Base-by-base conservation (phyloP, 1,140 invertebrate genomes). In the Palaemon carinicauda region DNA sequence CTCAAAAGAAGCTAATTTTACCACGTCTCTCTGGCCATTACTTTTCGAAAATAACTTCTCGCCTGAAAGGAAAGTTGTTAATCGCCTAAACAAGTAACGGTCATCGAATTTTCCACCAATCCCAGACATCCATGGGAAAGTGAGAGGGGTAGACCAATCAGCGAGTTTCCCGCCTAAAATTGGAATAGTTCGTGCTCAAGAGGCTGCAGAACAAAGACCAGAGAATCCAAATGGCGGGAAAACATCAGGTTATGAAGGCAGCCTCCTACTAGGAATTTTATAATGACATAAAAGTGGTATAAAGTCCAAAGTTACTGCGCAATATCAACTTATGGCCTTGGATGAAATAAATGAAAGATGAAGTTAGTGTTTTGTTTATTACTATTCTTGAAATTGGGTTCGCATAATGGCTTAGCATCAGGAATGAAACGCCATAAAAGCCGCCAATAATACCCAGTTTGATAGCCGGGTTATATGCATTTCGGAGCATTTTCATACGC, bases 271-370 rank as follows among this genome's bases (percentile, higher is more conserved):
- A 84, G 54, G 82, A 78, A 84, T 77, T 84, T 84, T 84, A 84
- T 84, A 84, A 84, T 84, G 82, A 77, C 82, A 84, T 84, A 84
- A 84, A 84, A 65, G 82, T 52, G 73, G 82, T 77, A 84, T 84
- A 84, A 84, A 77, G 71, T 84, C 73, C 31, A 51, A 65, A 65
- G 82, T 84, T 77, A 84, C 82, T 60, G 82, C 82, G 82, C 82
- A 77, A 84, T 84, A 84, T 77, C 74, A 77, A 84, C 82, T 84
- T 84, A 84, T 77, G 74, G 82, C 74, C 53, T 50, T 0, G 52
- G 73, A 60, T 50, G 82, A 65, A 78, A 84, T 84, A 78, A 78
- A 77, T 84, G 82, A 78, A 78, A 78, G 73, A 78, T 77, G 82
- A 51, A 65, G 82, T 65, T 77, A 65, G 82, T 65, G 82, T 78